A percentile compares a stretch with the other conserved stretches of the same genome.
phyloP scores from a whole-genome alignment of 2,888 invertebrate species.

The Leptinotarsa juncta region DNA sequence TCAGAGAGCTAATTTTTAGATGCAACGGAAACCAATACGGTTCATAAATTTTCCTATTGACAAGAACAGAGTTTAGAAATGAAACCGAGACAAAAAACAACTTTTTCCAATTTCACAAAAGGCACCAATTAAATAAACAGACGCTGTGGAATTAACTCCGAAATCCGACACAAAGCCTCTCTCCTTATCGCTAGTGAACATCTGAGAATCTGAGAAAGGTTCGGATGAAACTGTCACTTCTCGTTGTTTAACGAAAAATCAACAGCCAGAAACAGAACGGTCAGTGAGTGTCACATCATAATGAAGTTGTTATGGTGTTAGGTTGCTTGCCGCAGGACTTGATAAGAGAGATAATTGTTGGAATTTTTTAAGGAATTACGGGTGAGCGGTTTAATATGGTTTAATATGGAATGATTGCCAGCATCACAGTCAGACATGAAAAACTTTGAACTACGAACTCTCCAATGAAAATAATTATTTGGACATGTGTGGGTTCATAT shows the following conservation, averaged over 20 bases:
- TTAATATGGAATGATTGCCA: neutral
- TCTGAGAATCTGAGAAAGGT: conserved; percentile 18
- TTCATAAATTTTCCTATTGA: neutral
- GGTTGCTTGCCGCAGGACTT: neutral
- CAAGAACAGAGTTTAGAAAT: neutral
- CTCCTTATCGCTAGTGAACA: conserved; percentile 13
- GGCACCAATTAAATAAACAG: conserved; percentile 35
- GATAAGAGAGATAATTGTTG: neutral
- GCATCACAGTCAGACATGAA: too few species aligned
- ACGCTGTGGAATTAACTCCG: conserved; percentile 35
- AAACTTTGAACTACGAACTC: too few species aligned
- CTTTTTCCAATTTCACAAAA: conserved; percentile 21
- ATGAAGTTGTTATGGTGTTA: conserved; percentile 16
- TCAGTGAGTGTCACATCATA: conserved; percentile 6
- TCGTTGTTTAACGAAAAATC: conserved; percentile 7
- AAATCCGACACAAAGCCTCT: conserved; percentile 15
- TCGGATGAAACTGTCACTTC: conserved; percentile 17
- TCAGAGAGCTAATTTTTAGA: neutral
- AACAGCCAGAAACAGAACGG: conserved; percentile 8
- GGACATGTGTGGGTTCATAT: too few species aligned
- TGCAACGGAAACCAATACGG: conserved; percentile 5
- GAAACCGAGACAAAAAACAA: conserved; percentile 5
- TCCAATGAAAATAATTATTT: too few species aligned
- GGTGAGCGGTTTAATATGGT: neutral
- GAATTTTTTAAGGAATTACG: neutral